Conservation (phyloP, 2,888 invertebrate species). For the Linnaemya vulpina region DNA sequence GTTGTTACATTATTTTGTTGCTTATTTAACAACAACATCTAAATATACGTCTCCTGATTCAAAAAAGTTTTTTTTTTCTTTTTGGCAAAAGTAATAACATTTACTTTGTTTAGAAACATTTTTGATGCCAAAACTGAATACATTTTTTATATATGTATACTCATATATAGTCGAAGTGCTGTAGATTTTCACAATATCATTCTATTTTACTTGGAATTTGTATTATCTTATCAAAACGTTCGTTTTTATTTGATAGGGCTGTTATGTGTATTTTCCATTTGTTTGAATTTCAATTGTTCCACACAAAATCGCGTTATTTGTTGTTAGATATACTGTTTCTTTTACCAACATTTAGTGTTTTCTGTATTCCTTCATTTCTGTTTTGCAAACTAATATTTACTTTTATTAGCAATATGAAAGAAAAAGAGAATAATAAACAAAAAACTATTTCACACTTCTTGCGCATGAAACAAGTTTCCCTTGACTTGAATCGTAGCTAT, state of each 20-base stretch:
- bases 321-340: background rate
- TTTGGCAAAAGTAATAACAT: background rate
- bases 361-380: background rate
- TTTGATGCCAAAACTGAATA: constrained; percentile 12
- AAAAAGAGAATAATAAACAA: background rate
- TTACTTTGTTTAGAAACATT: constrained; percentile 16
- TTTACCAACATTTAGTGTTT: constrained; percentile 24
- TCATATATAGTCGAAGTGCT: constrained; percentile 24
- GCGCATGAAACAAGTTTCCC: background rate
- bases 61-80: constrained; percentile 24
- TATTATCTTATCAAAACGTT: constrained; percentile 66
- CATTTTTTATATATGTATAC: constrained; percentile 4
- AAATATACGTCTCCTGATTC: constrained; percentile 39
- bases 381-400: constrained; percentile 67
- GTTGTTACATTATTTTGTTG: constrained; percentile 20
- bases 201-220: background rate
- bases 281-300: background rate
- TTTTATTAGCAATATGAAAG: constrained; percentile 38
- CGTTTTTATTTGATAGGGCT: constrained; percentile 32
- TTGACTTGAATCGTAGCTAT: background rate
- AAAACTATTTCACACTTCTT: constrained; percentile 4
- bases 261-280: background rate
- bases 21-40: constrained; percentile 17
- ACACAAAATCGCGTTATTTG: background rate
- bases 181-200: constrained; percentile 18